Evolutionary conservation across 2,888 invertebrate species (phyloP), one percentile per base, ranked within the genome.

Genomic region (Cylindroiulus punctatus): DNA sequence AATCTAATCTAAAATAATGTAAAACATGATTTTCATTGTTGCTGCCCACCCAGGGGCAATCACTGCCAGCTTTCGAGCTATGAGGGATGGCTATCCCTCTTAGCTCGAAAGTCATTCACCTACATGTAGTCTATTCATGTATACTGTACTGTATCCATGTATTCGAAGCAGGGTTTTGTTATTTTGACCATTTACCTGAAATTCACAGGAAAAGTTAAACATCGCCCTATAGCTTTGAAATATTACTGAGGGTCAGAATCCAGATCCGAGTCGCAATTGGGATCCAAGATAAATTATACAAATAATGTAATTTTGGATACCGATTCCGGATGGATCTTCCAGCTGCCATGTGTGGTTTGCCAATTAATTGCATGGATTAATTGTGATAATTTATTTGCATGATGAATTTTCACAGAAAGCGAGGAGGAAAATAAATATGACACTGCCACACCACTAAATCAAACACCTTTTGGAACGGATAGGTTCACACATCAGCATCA

Each of bases 401-500:
- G 65, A 65, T 65, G 26, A 22, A 4, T 65, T 65, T 65, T 65
- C 65, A 65, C 65, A 65, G 65, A 65, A 26, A 26, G 22, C 26
- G 65, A 65, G 65, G 65, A 22, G 65, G 65, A 65, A 65, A 26
- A 26, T 65, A 65, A 65, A 65, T 26, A 8, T 65, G 65, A 65
- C 65, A 65, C 65, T 65, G 65, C 65, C 12, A 65, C 65, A 65
- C 65, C 8, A 10, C 65, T 65, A 26, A 65, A 26, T 26, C 65
- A 65, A 65, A 65, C 65, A 22, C n/a, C 65, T 22, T 65, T 65
- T 22, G 65, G 65, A 26, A 65, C 26, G 65, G 65, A 65, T 12
- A 65, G 22, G 65, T 65, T 65, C n/a, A 65, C 65, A 65, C 83
- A 83, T 10, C 40, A 83, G 10, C 83, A 42, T 36, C n/a, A 42